Evolutionary conservation across 2,888 invertebrate genomes (phyloP).

Genomic region (Bruchidius siliquastri): DNA sequence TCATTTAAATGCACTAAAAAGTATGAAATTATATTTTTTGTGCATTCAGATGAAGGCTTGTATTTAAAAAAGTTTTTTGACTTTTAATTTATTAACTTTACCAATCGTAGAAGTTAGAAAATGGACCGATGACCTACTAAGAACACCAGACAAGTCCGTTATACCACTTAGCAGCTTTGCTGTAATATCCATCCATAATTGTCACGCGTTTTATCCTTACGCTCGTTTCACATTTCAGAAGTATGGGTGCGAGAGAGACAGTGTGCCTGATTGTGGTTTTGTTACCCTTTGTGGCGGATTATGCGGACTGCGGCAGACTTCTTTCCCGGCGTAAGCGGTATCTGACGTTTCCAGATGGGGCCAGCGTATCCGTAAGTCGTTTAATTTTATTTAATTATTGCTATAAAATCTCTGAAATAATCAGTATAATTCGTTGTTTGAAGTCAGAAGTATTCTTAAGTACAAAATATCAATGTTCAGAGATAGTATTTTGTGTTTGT

Average conservation of each 20-base stretch:
- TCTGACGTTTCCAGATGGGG: slow-evolving; percentile 68
- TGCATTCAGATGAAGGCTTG: too few species aligned
- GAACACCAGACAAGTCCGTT: not conserved
- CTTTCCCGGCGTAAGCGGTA: slow-evolving; percentile 58
- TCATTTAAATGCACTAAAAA: too few species aligned
- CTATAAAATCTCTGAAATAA: not conserved
- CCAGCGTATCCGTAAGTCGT: slow-evolving; percentile 52
- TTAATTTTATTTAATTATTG: not conserved
- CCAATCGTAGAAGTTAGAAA: not conserved
- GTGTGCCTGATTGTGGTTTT: slow-evolving; percentile 7
- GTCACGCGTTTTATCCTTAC: not conserved
- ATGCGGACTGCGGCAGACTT: slow-evolving; percentile 32
- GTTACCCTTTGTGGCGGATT: slow-evolving; percentile 8
- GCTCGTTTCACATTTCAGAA: not conserved
- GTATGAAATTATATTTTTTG: too few species aligned
- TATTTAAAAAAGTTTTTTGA: too few species aligned
- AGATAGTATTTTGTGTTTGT: too few species aligned
- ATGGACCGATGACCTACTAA: not conserved
- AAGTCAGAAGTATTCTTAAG: too few species aligned
- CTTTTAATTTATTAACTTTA: too few species aligned
- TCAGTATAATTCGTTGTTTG: too few species aligned
- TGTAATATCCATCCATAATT: not conserved
- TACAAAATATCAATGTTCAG: too few species aligned
- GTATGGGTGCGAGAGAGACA: not conserved
- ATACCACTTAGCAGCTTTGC: not conserved